Conservation (phyloP, 2,888 invertebrate species). For the Seira ritae region DNA sequence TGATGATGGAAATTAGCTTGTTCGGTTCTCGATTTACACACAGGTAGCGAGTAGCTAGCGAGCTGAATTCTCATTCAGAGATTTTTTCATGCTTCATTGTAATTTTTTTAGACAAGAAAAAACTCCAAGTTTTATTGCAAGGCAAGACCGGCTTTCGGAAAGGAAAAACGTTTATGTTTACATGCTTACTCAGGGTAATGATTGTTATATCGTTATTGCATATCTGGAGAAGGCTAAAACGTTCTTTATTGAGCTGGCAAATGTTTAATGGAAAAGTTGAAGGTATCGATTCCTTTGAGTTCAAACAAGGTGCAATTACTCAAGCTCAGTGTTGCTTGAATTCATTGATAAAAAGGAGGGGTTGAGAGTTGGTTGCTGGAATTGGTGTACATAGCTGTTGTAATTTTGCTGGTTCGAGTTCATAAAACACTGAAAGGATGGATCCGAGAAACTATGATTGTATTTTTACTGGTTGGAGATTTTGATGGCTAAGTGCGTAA, state of each 20-base stretch:
- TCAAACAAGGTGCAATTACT: neutral
- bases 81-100: neutral
- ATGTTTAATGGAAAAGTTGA: constrained; percentile 3
- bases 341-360: too few relatives aligned
- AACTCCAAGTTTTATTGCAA: constrained; percentile 9
- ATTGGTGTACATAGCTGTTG: neutral
- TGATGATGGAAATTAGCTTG: constrained; percentile 1
- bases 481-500: neutral
- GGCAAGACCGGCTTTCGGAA: constrained; percentile 4
- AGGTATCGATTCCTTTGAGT: neutral
- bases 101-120: neutral
- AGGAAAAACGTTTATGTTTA: neutral
- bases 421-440: too few relatives aligned
- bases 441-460: neutral
- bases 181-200: neutral
- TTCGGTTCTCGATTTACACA: neutral
- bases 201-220: neutral
- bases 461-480: neutral
- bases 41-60: neutral
- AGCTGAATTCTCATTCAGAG: neutral
- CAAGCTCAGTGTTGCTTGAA: neutral
- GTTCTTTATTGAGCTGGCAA: neutral
- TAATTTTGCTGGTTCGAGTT: neutral
- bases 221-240: too few relatives aligned
- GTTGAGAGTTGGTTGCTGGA: neutral